Conservation (phyloP, 2,113 vertebrate species). For the Carassius auratus region DNA sequence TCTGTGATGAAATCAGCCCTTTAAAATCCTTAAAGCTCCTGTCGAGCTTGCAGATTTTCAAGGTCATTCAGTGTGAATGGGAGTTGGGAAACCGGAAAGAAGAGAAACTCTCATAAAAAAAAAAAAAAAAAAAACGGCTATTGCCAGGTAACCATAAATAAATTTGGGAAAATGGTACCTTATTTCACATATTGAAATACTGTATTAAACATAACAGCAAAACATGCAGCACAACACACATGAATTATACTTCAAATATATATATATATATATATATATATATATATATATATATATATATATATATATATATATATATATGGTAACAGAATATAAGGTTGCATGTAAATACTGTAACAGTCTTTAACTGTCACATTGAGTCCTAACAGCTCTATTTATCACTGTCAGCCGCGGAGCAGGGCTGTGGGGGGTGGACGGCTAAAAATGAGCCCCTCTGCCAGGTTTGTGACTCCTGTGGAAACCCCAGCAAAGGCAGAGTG, state of each 20-base stretch:
- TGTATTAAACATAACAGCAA: not conserved
- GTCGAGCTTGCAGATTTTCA: conserved; percentile 37
- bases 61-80: conserved; percentile 44
- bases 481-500: conserved; percentile 35
- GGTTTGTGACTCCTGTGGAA: conserved; percentile 48
- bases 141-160: conserved; percentile 31
- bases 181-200: conserved; percentile 10
- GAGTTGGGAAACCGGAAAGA: conserved; percentile 23
- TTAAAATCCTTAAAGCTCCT: conserved; percentile 70
- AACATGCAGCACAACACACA: not conserved
- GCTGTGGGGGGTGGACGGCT: conserved; percentile 10
- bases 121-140: not conserved
- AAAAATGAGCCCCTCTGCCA: conserved; percentile 55
- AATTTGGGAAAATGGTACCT: not conserved
- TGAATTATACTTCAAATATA: not conserved
- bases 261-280: no score
- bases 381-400: conserved; percentile 61
- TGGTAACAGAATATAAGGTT: not conserved
- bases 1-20: conserved; percentile 78
- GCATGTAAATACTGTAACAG: conserved; percentile 54
- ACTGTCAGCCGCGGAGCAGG: conserved; percentile 35
- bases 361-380: conserved; percentile 46
- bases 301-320: no score
- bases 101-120: conserved; percentile 6
- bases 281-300: no score